These are phyloP conservation scores for Helicolenus hilgendorfi DNA, from an alignment of 2,797 vertebrate species.

Conservation along the genomic window DNA sequence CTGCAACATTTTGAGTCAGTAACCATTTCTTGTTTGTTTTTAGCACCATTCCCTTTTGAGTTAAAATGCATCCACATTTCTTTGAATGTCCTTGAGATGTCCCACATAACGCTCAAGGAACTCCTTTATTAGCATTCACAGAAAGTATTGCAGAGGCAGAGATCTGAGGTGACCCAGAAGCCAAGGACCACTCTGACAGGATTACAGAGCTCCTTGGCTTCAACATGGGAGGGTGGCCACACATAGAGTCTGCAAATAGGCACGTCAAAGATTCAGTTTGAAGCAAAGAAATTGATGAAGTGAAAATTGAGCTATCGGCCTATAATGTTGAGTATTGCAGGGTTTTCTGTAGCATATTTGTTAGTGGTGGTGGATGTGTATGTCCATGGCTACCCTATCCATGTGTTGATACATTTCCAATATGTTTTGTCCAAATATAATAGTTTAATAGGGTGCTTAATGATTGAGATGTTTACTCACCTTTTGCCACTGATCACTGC, in stretches of 20 bases:
- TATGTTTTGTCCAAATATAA: background rate
- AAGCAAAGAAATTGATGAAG: background rate
- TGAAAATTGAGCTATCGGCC: background rate
- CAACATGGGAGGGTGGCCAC: slow-evolving; percentile 27
- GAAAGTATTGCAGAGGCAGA: slow-evolving; percentile 40
- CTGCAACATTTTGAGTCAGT: background rate
- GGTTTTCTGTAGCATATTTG: background rate
- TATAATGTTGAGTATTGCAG: background rate
- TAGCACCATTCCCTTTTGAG: slow-evolving; percentile 20
- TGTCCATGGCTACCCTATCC: background rate
- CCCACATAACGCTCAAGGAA: slow-evolving; percentile 42
- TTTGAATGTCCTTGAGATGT: slow-evolving; percentile 60
- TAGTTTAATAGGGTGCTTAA: background rate
- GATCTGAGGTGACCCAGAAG: slow-evolving; percentile 68
- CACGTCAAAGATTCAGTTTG: background rate
- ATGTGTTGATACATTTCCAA: background rate
- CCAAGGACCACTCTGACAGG: slow-evolving; percentile 51
- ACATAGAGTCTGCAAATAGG: slow-evolving; percentile 17
- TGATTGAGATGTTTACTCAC: background rate
- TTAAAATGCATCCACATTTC: slow-evolving; percentile 11
- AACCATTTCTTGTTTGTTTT: slow-evolving; percentile 3
- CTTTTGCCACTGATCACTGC: background rate
- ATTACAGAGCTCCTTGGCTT: slow-evolving; percentile 59
- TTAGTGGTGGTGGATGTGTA: background rate
- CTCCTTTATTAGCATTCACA: slow-evolving; percentile 55